Evolutionary conservation across 2,113 vertebrate species (phyloP), one percentile per base, ranked within the genome.

Genomic region (Neotoma lepida): DNA sequence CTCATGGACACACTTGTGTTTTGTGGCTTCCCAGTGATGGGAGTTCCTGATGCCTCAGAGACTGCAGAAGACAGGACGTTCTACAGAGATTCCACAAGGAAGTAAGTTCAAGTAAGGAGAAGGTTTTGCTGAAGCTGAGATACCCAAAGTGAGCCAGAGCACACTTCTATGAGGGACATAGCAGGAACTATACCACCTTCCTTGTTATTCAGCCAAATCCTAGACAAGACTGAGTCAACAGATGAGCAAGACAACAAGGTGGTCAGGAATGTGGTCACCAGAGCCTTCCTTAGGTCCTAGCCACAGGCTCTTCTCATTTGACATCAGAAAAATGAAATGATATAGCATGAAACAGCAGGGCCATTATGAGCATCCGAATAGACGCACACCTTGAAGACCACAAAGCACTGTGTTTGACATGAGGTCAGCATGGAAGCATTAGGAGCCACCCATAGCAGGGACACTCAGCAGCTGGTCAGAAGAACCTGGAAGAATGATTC

Each of bases 401-500:
- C 1, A 7, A 0, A 12, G 66, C n/a, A 1, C 66, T 15, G 33
- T 3, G 64, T 30, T 44, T 0, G 82, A 18, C 28, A 2, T 0
- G 1, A 35, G 17, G 35, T 51, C 51, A n/a, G 28, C 41, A 41
- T 1, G 1, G 81, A 4, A 6, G 26, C 6, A 0, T 0, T 2
- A 9, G 26, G 4, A n/a, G 28, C 13, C 7, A 1, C 6, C 9
- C 28, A 15, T 5, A 6, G 26, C 39, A n/a, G 39, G 58, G n/a
- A 39, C 30, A 4, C 22, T 15, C 30, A 0, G 35, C 0, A 1
- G 17, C 1, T 0, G 0, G 0, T 22, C 28, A 15, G 61, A 28
- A n/a, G 73, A 22, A 22, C 35, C 84, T 7, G 28, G 68, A 70
- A 4, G 56, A 26, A 4, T 39, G 46, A 14, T 2, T n/a, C 92